Percentiles rank a stretch among this genome's conserved stretches.
phyloP scores from a whole-genome alignment of 2,113 vertebrate species.

The Motacilla alba region DNA sequence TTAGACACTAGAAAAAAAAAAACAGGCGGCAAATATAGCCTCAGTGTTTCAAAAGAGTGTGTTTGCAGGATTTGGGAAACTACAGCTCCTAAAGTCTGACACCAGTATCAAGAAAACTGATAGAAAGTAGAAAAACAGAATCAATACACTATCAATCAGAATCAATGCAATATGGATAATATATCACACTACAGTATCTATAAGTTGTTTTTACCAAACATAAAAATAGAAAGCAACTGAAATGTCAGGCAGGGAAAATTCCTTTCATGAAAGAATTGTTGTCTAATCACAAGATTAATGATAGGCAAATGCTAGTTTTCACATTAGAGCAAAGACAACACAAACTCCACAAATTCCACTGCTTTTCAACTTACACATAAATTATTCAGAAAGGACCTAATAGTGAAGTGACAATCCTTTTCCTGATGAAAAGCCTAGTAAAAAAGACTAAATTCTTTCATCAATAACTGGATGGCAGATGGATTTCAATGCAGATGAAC shows the following conservation, averaged over 20 bases:
- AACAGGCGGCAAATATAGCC: background rate
- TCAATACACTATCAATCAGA: background rate
- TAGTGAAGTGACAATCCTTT: background rate
- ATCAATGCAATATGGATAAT: background rate
- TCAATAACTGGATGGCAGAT: background rate
- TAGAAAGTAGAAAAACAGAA: background rate
- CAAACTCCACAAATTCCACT: background rate
- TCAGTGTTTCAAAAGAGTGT: background rate
- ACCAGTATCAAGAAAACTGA: background rate
- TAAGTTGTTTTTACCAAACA: background rate
- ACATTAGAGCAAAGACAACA: background rate
- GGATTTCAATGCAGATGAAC: background rate
- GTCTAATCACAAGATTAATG: background rate
- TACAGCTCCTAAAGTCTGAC: background rate
- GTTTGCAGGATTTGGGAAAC: background rate
- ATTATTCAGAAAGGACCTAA: background rate
- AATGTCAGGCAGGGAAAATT: background rate
- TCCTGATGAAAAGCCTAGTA: background rate
- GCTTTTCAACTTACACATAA: background rate
- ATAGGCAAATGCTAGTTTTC: background rate
- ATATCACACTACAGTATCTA: background rate
- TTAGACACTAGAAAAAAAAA: background rate
- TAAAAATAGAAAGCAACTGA: background rate
- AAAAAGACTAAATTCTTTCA: background rate
- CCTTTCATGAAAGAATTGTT: background rate